Conservation (phyloP, 1,140 invertebrate species). For the Leucophenga varia region DNA sequence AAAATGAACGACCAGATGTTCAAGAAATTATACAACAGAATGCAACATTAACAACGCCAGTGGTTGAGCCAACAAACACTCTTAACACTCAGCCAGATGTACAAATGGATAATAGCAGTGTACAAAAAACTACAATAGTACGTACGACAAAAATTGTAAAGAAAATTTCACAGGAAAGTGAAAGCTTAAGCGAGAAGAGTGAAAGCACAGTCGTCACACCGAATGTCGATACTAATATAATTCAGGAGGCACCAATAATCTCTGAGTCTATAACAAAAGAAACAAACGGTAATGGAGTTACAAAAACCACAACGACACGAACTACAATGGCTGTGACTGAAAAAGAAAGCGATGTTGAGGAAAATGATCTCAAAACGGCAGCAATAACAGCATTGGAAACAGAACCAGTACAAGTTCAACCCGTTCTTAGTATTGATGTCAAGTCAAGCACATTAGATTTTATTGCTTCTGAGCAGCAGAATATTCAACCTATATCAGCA, state of each 20-base stretch:
- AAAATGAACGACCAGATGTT: no score
- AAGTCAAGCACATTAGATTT: conserved; percentile 30
- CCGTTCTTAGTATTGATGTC: neutral
- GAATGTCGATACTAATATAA: conserved; percentile 23
- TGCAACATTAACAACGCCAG: no score
- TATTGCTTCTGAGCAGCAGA: conserved; percentile 23
- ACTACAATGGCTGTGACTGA: conserved; percentile 29
- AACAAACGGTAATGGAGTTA: conserved; percentile 38
- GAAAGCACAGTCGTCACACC: conserved; percentile 17
- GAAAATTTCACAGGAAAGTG: conserved; percentile 39
- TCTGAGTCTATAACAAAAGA: conserved; percentile 41
- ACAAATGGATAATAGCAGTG: conserved; percentile 17
- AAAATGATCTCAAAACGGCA: no score
- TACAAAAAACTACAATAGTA: conserved; percentile 41
- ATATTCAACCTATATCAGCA: neutral
- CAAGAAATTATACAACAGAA: no score
- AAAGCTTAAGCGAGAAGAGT: conserved; percentile 33
- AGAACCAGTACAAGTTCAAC: neutral
- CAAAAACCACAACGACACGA: conserved; percentile 34
- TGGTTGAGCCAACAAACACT: no score
- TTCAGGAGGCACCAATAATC: conserved; percentile 33
- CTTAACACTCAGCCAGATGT: neutral
- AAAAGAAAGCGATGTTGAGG: neutral
- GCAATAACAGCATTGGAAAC: no score
- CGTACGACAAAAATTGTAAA: conserved; percentile 47